Conservation (phyloP, 2,888 invertebrate species). For the Eudasyphora cyanicolor region DNA sequence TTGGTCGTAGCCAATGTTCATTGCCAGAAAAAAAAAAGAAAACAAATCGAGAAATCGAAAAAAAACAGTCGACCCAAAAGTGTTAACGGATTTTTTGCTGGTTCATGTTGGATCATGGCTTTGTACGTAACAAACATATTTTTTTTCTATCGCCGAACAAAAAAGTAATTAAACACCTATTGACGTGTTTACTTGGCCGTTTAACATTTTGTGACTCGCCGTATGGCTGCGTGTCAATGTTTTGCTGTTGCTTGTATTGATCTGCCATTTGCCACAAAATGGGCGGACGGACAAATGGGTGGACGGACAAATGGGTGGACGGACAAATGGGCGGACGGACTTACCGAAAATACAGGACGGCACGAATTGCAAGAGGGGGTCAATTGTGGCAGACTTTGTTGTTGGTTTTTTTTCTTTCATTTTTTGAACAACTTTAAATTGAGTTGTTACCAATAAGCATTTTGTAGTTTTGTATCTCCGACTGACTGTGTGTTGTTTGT, state of each 20-base stretch:
- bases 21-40: neutral
- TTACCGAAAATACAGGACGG: neutral
- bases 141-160: constrained; percentile 9
- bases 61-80: neutral
- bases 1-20: neutral
- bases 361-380: neutral
- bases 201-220: constrained; percentile 51
- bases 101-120: neutral
- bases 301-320: too few relatives aligned
- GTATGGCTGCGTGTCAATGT: constrained; percentile 27
- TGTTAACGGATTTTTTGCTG: constrained; percentile 14
- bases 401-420: neutral
- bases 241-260: neutral
- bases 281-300: neutral
- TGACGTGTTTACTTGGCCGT: constrained; percentile 57
- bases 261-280: constrained; percentile 26
- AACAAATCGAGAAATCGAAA: constrained; percentile 6
- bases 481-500: constrained; percentile 12
- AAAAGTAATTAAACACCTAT: constrained; percentile 57
- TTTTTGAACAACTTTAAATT: constrained; percentile 41
- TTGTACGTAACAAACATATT: neutral
- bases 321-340: neutral
- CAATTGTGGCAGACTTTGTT: constrained; percentile 1
- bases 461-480: neutral
- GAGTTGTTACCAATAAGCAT: constrained; percentile 54